Evolutionary conservation across 2,888 invertebrate species (phyloP), one percentile per base, ranked within the genome.

Genomic region (Litoditis marina): DNA sequence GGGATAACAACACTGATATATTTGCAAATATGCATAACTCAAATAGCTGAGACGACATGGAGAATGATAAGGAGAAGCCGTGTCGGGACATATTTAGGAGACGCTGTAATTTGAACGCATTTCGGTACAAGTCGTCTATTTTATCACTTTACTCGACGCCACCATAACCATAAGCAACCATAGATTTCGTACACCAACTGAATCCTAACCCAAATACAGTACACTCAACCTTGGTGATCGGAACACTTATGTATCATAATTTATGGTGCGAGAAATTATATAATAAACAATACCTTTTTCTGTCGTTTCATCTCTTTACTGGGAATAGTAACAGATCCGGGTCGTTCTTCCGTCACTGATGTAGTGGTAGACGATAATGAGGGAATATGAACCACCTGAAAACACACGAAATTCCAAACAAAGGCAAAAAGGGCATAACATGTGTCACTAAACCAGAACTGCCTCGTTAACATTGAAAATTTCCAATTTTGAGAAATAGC

Each of bases 211-310:
- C n/a, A n/a, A n/a, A n/a, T n/a, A n/a, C n/a, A n/a, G n/a, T n/a
- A n/a, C n/a, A n/a, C n/a, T n/a, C n/a, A n/a, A n/a, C n/a, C n/a
- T n/a, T n/a, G n/a, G n/a, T n/a, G n/a, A n/a, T n/a, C n/a, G n/a
- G n/a, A n/a, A n/a, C n/a, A n/a, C n/a, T n/a, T n/a, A n/a, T n/a
- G n/a, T n/a, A n/a, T n/a, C n/a, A n/a, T n/a, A n/a, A n/a, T n/a
- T n/a, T n/a, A n/a, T n/a, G n/a, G n/a, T n/a, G n/a, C n/a, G n/a
- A n/a, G n/a, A n/a, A n/a, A n/a, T n/a, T n/a, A n/a, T n/a, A n/a
- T n/a, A n/a, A n/a, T n/a, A n/a, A n/a, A n/a, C n/a, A n/a, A 42
- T 19, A 74, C 71, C 63, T 74, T 74, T 53, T 56, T 47, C 54
- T 74, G 71, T 22, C 71, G 63, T 47, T 66, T 49, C 28, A 74